A percentile compares a stretch with the other conserved stretches of the same genome.
Evolutionary conservation across 2,113 vertebrate genomes (phyloP).

Genomic region (Brachirus orientalis): DNA sequence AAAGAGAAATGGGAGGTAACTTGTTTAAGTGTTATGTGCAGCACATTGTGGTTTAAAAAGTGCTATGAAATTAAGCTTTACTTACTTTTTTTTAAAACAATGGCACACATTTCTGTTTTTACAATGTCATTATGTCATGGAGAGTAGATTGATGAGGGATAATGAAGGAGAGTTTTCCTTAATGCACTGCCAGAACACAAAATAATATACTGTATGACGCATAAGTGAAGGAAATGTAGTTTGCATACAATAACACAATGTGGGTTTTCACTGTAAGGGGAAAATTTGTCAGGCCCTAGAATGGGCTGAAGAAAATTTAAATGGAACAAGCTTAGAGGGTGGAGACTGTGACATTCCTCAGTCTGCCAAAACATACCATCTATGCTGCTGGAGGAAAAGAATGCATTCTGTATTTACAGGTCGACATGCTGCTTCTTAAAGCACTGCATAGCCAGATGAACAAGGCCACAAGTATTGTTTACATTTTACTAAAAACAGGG

Average conservation of each 20-base stretch:
- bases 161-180: too few relatives aligned
- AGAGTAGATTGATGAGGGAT: too few relatives aligned
- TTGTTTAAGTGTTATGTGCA: too few relatives aligned
- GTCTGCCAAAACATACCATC: slow-evolving; percentile 60
- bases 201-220: too few relatives aligned
- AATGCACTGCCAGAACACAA: too few relatives aligned
- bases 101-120: too few relatives aligned
- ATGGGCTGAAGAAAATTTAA: slow-evolving; percentile 40
- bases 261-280: slow-evolving; percentile 24
- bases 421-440: slow-evolving; percentile 29
- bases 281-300: slow-evolving; percentile 45
- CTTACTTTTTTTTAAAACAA: too few relatives aligned
- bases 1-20: too few relatives aligned
- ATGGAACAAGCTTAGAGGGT: slow-evolving; percentile 61
- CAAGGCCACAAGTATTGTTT: slow-evolving; percentile 40
- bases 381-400: slow-evolving; percentile 19
- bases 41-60: too few relatives aligned
- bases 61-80: too few relatives aligned
- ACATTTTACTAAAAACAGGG: slow-evolving; percentile 24
- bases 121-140: too few relatives aligned
- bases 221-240: slow-evolving; percentile 1
- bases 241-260: slow-evolving; percentile 14
- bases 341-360: slow-evolving; percentile 67
- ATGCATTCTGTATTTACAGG: slow-evolving; percentile 38
- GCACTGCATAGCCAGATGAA: slow-evolving; percentile 31